A percentile compares a stretch with the other conserved stretches of the same genome.
Evolutionary conservation across 2,888 invertebrate species (phyloP).

Genomic region (Cetonia aurata): DNA sequence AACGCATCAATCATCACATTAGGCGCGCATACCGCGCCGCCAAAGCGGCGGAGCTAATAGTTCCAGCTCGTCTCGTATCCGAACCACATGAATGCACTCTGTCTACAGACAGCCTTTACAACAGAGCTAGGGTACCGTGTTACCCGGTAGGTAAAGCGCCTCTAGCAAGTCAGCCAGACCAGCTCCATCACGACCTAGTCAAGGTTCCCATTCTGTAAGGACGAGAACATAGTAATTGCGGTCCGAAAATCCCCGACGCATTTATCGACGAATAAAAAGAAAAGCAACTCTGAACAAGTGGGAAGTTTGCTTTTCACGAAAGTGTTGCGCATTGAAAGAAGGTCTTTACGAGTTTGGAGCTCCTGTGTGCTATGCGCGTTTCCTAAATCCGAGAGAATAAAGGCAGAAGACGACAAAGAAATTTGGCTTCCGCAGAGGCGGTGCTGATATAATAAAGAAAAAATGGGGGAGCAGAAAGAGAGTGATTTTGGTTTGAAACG

Average conservation of each 20-base stretch:
- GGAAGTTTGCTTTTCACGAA: neutral
- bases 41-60: conserved; percentile 9
- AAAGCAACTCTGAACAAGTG: neutral
- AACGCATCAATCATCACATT: conserved; percentile 11
- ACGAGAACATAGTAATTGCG: conserved; percentile 5
- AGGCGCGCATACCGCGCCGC: neutral
- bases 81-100: too few relatives aligned
- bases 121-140: conserved; percentile 39
- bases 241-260: neutral
- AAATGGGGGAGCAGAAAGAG: too few relatives aligned
- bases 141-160: conserved; percentile 48
- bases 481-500: too few relatives aligned
- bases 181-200: conserved; percentile 46
- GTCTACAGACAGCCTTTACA: neutral
- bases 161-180: conserved; percentile 43
- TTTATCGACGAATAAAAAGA: too few relatives aligned
- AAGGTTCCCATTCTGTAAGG: conserved; percentile 35
- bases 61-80: too few relatives aligned
- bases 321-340: neutral
- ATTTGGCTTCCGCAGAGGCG: too few relatives aligned
- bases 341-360: too few relatives aligned
- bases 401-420: too few relatives aligned
- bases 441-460: too few relatives aligned
- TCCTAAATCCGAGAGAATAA: too few relatives aligned
- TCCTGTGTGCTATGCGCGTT: too few relatives aligned